Evolutionary conservation across 2,797 vertebrate genomes (phyloP), one percentile per base, ranked within the genome.

Genomic region (Sebastes paucispinis): DNA sequence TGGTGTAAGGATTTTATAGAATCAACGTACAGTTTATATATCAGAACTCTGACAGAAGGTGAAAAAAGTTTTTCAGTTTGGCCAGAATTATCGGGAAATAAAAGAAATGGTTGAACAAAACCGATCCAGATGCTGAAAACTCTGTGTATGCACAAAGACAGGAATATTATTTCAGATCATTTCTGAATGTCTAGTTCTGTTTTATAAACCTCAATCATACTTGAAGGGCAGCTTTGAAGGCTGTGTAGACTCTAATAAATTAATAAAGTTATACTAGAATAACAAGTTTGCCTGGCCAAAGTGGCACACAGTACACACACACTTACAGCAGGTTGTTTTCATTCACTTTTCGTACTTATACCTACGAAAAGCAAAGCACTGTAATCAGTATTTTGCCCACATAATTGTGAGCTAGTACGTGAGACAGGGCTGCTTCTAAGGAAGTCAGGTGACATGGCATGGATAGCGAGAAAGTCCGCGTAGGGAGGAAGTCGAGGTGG

Each of bases 401-500:
- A 7, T 18, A 0, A 20, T n/a, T 20, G 8, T 52, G 47, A 52
- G 47, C 47, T 8, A 50, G 47, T 18, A 50, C 47, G 8, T 50
- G 47, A 39, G 36, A 5, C 47, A 52, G 47, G 47, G 0, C 3
- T 52, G 47, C 47, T 20, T 52, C 18, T 20, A n/a, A 52, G 3
- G 47, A 52, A n/a, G 47, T 52, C 47, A 52, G 47, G 47, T 20
- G 47, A 52, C 18, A 52, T n/a, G 8, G 16, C 2, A 52, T 52
- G 47, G 0, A 52, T 0, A 52, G 47, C 0, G 18, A n/a, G 3
- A 52, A 52, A 52, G 47, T 52, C 47, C 1, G 3, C 1, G 8
- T 50, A 50, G 18, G 47, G 18, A 50, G 47, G 47, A 50, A 20
- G 18, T 50, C 47, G 0, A 0, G 47, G 3, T 50, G 39, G 39